Evolutionary conservation across 64 coral and sea anemone species (phyloP), one percentile per base, ranked within the genome.

Genomic region (Montipora efflorescens): DNA sequence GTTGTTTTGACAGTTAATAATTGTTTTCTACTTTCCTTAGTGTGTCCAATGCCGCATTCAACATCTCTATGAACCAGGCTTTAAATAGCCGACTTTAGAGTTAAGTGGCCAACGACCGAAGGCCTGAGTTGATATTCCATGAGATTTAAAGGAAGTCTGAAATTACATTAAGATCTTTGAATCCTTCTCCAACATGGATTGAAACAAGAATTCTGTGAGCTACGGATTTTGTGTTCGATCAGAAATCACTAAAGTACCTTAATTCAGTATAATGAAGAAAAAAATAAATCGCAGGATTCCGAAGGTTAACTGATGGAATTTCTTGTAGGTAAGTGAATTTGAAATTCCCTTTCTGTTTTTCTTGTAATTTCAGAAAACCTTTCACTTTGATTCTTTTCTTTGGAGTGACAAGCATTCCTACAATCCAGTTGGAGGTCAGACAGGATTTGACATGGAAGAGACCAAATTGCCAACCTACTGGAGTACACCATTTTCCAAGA

Each of bases 391-490:
- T 52, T 90, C 88, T 48, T 21, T 21, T 23, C 23, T 55, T n/a
- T 90, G 88, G 88, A 90, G 49, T 7, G 77, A 78, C 48, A 78
- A 57, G 43, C 14, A 18, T 15, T 11, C 74, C 11, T 67, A 22
- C 43, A 90, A 90, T 49, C 12, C n/a, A 0, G 3, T 18, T 5
- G 72, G 59, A 14, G 72, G 44, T 45, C 50, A 51, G 53, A 74
- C 69, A 55, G 87, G 69, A 14, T 74, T 89, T 7, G 23, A 57
- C 47, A 12, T 5, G 4, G 18, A 76, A 87, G 62, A 87, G 36
- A 87, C 61, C 18, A 58, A 59, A 69, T 19, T 58, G 11, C 83
- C 83, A 48, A 70, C 83, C 7, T 87, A 87, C 64, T 87, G 83
- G 83, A 87, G 14, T 25, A 59, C 77, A 4, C 7, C 88, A 14